phyloP scores from a whole-genome alignment of 2,888 invertebrate species.

The Salpingus planirostris region DNA sequence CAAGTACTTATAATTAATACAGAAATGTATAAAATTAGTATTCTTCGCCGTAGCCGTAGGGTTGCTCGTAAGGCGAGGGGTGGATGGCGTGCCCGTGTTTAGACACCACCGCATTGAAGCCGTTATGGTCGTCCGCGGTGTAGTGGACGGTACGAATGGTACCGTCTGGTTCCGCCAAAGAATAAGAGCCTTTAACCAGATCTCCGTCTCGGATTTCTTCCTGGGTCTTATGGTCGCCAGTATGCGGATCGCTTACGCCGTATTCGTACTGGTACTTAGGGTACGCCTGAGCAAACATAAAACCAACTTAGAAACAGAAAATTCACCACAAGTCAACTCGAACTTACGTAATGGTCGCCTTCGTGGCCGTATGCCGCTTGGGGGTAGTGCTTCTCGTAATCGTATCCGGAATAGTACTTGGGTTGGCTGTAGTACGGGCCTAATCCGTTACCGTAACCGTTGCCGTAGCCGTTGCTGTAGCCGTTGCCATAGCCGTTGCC shows the following conservation, averaged over 20 bases:
- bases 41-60: neutral
- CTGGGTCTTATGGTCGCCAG: slow-evolving; percentile 10
- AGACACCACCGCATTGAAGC: slow-evolving; percentile 11
- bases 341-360: slow-evolving; percentile 8
- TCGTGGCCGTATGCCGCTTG: no score
- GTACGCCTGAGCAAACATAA: slow-evolving; percentile 6
- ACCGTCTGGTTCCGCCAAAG: slow-evolving; percentile 47
- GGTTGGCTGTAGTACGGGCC: neutral
- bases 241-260: slow-evolving; percentile 9
- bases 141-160: slow-evolving; percentile 47
- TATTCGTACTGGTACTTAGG: slow-evolving; percentile 10
- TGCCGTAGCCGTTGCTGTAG: neutral
- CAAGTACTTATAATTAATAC: neutral
- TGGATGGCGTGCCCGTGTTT: slow-evolving; percentile 33
- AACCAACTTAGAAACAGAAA: no score
- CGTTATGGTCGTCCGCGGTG: slow-evolving; percentile 38
- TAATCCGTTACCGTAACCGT: neutral
- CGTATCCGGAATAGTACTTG: slow-evolving; percentile 4
- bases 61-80: slow-evolving; percentile 2
- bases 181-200: slow-evolving; percentile 43
- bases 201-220: slow-evolving; percentile 24
- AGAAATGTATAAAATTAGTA: no score
- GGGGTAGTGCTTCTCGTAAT: no score
- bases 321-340: neutral
- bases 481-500: neutral